Evolutionary conservation across 2,113 vertebrate genomes (phyloP), one percentile per base, ranked within the genome.

Genomic region (Neodontobutis hainanensis): DNA sequence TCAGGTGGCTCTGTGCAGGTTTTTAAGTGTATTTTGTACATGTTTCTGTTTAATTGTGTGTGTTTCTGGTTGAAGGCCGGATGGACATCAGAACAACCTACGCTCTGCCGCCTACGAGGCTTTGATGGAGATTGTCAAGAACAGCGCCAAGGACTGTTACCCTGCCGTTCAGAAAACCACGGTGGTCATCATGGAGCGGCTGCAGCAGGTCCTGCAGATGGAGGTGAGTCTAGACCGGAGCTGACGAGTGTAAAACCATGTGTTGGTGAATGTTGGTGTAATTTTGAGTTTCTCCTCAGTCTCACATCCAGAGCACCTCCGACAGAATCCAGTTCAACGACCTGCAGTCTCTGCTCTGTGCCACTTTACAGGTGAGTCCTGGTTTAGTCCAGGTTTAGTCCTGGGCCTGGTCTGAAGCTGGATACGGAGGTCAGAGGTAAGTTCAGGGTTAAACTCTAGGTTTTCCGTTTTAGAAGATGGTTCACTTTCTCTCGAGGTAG

Each of bases 321-420:
- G 97, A 99, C 89, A 92, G 97, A 64, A 98, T 99, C 92, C 97
- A 99, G 90, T 99, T 97, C 89, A 99, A 99, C 36, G 97, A 99
- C 83, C 94, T 99, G 58, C 97, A 99, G 91, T 99, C 97, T 8
- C 91, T 98, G 6, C 94, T 99, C 3, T 99, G 97, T 1, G 97
- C 97, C 62, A 99, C 97, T 16, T 93, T 99, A 9, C 97, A 99
- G 95, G 97, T 99, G 80, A 85, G 86, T 0, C 11, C 19, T 2
- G 19, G 19, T 27, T 27, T 27, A 27, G 0, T 36, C 0, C 51
- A 35, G 0, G 34, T 7, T 15, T 43, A 0, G 11, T 4, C 12
- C 3, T 27, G 19, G 19, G 19, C 19, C 19, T 3, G 1, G 19
- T 27, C 19, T 27, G 19, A 27, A 1, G 19, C 19, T 27, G 19